Evolutionary conservation across 2,113 vertebrate genomes (phyloP).

Genomic region (Hydrochoerus hydrochaeris): DNA sequence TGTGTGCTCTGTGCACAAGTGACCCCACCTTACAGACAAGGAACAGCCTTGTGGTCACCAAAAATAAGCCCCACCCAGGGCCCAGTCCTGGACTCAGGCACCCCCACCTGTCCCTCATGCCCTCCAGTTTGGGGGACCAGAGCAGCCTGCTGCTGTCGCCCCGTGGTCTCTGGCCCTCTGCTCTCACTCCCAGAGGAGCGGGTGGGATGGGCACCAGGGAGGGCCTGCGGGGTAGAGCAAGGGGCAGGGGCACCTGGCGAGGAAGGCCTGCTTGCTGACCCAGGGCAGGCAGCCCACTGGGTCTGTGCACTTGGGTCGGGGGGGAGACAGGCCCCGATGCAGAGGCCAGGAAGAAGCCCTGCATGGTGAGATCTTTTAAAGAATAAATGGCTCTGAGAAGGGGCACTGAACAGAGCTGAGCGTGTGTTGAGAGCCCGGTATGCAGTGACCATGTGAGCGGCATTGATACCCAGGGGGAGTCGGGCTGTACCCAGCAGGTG

Average conservation of each 20-base stretch:
- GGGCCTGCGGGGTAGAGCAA: fast-evolving
- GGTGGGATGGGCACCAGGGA: neutral
- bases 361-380: neutral
- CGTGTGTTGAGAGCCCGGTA: neutral
- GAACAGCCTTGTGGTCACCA: neutral
- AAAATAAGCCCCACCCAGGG: neutral
- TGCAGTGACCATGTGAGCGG: neutral
- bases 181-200: no score
- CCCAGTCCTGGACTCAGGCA: neutral
- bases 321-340: no score
- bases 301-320: neutral
- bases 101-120: neutral
- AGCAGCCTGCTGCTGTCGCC: neutral
- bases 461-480: neutral
- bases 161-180: neutral
- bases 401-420: neutral
- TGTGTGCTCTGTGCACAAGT: neutral
- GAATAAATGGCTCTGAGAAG: neutral
- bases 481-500: neutral
- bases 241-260: neutral
- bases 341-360: neutral
- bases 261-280: neutral
- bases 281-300: neutral
- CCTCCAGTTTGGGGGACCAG: neutral
- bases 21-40: neutral